phyloP scores from a whole-genome alignment of 2,888 invertebrate species.

The Limnephilus marmoratus region DNA sequence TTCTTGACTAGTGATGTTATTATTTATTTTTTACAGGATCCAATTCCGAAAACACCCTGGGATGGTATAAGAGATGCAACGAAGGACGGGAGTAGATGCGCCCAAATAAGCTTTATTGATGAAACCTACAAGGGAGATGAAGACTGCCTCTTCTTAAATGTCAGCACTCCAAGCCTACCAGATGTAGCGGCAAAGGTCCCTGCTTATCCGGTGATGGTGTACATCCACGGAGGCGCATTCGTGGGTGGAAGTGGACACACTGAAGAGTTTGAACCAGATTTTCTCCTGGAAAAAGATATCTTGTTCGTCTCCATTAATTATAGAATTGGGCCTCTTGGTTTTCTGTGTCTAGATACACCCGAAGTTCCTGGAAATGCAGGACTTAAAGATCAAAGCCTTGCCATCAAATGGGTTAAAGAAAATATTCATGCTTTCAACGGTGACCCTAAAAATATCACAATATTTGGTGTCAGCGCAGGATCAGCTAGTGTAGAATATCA shows the following conservation, averaged over 20 bases:
- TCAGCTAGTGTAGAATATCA: slow-evolving; percentile 61
- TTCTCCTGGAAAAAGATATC: slow-evolving; percentile 63
- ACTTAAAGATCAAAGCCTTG: slow-evolving; percentile 61
- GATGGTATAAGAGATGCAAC: slow-evolving; percentile 71
- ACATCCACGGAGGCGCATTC: slow-evolving; percentile 68
- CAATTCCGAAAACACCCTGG: slow-evolving; percentile 68
- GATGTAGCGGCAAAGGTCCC: background rate
- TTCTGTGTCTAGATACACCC: slow-evolving; percentile 60
- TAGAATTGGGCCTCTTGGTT: slow-evolving; percentile 67
- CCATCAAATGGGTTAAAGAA: slow-evolving; percentile 59
- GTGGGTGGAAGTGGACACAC: slow-evolving; percentile 65
- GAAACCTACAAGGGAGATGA: slow-evolving; percentile 62
- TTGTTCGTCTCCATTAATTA: slow-evolving; percentile 69
- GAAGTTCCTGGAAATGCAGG: slow-evolving; percentile 61
- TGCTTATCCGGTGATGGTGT: slow-evolving; percentile 56
- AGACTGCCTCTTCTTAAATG: slow-evolving; percentile 67
- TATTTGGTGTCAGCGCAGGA: slow-evolving; percentile 63
- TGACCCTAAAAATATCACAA: slow-evolving; percentile 58
- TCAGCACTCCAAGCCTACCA: slow-evolving; percentile 65
- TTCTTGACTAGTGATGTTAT: background rate
- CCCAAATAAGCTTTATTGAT: slow-evolving; percentile 37
- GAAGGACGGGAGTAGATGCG: slow-evolving; percentile 68
- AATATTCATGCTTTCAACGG: slow-evolving; percentile 60
- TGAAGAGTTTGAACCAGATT: slow-evolving; percentile 66
- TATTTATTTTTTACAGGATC: slow-evolving; percentile 64